Base-by-base conservation (phyloP, 2,888 invertebrate genomes). In the Masnerella sp. region DNA sequence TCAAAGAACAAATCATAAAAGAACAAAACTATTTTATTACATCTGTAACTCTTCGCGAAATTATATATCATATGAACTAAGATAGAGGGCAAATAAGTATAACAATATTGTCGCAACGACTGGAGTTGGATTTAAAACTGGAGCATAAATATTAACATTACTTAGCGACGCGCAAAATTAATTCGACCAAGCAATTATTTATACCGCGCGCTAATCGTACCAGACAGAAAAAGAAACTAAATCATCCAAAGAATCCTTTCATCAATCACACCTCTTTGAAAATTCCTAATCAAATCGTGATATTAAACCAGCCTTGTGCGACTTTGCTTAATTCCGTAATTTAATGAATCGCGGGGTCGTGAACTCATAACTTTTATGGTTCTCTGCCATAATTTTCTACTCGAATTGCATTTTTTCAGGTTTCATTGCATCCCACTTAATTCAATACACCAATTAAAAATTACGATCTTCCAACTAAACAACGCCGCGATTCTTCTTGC, bases 111-210 rank as follows among this genome's bases (percentile, higher is more conserved):
- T 34, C 49, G 17, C 12, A 8, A 18, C 22, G 17, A 15, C 30
- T 49, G 34, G 22, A 28, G 28, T 36, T 32, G 28, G 43, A 68
- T 59, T 59, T 43, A 45, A 73, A 72, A 69, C 30, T 72, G 18
- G 72, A 73, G 32, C 68, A 54, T 43, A 58, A 62, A 58, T 58
- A 68, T 71, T 71, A 75, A 58, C 56, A 52, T 58, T 54, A 49
- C 43, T 74, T 74, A 70, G 59, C 51, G 22, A 17, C 18, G n/a
- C 9, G 34, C 5, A 20, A 38, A 54, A 65, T 67, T 67, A 67
- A 67, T 67, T 40, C 14, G 34, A 42, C n/a, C 25, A 8, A 25
- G 8, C 18, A 40, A 65, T 47, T 65, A 47, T 18, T 20, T 15
- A 32, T 38, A 30, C 32, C 7, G 38, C 11, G 25, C 14, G 32